Evolutionary conservation across 1,140 invertebrate species (phyloP).

Genomic region (Formica selysi): DNA sequence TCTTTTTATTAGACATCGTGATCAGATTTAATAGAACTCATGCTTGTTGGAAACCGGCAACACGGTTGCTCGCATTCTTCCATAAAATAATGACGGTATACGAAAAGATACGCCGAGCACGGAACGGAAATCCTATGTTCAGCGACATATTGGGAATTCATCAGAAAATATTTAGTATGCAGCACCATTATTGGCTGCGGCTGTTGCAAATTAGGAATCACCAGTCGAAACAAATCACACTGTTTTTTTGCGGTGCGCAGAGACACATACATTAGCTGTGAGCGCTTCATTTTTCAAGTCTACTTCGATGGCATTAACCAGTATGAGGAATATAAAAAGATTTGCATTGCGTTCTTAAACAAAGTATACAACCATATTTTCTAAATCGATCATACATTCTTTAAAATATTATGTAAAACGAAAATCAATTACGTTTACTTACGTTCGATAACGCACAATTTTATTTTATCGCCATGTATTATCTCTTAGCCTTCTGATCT

Average conservation of each 20-base stretch:
- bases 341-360: neutral
- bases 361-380: neutral
- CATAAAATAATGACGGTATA: slow-evolving; percentile 10
- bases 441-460: neutral
- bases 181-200: slow-evolving; percentile 49
- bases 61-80: neutral
- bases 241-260: neutral
- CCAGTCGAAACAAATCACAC: slow-evolving; percentile 12
- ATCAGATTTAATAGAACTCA: slow-evolving; percentile 11
- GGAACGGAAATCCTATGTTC: neutral
- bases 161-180: slow-evolving; percentile 72
- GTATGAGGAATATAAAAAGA: neutral
- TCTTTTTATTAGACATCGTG: neutral
- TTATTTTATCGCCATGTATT: neutral
- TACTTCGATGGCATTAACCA: neutral
- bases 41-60: neutral
- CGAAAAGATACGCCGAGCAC: neutral
- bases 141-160: slow-evolving; percentile 63
- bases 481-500: neutral
- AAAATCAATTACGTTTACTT: neutral
- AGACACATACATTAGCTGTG: neutral
- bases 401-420: neutral
- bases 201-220: slow-evolving; percentile 59
- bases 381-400: too few species aligned
- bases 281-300: neutral